Evolutionary conservation across 1,140 invertebrate genomes (phyloP), one percentile per base, ranked within the genome.

Genomic region (Drosophila parvula): DNA sequence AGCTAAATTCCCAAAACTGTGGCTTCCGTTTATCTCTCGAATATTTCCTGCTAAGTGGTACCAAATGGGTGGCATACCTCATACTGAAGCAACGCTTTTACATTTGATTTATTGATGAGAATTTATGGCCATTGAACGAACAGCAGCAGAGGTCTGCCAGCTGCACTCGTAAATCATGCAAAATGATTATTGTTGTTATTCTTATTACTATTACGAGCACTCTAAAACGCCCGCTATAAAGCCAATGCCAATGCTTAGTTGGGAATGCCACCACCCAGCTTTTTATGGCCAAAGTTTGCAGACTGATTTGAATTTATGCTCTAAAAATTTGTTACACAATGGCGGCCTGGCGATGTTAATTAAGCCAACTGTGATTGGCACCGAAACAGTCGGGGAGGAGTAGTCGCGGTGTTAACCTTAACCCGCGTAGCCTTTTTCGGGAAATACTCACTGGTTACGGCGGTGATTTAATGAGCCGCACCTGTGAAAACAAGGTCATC

Each of bases 31-130:
- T 28, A 47, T 10, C 5, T 0, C 30, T 2, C 11, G 6, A 18
- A 51, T 8, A 12, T 18, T 6, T 16, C 12, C 12, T 12, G 12
- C 12, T 50, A 30, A 50, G 32, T 1, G 50, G 50, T 36, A 53
- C 1, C 32, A 36, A 36, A 48, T 78, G 40, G 28, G 59, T 38
- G 43, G 67, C 58, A 63, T 44, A 51, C 62, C 41, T 32, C 41
- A 69, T 55, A 50, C 62, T 27, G 51, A 4, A 53, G 44, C 64
- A 57, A 62, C 80, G 68, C 55, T 38, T 55, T 55, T 53, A 67
- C 67, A 83, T 89, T 83, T 88, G 84, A 89, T 89, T 89, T 89
- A 89, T 89, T 89, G 70, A 84, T 81, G 74, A 59, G 44, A 89
- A 89, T 89, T 90, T 81, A 80, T 89, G 74, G 78, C 59, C 74